Evolutionary conservation across 2,888 invertebrate genomes (phyloP), one percentile per base, ranked within the genome.

Genomic region (Heliconius hortense): DNA sequence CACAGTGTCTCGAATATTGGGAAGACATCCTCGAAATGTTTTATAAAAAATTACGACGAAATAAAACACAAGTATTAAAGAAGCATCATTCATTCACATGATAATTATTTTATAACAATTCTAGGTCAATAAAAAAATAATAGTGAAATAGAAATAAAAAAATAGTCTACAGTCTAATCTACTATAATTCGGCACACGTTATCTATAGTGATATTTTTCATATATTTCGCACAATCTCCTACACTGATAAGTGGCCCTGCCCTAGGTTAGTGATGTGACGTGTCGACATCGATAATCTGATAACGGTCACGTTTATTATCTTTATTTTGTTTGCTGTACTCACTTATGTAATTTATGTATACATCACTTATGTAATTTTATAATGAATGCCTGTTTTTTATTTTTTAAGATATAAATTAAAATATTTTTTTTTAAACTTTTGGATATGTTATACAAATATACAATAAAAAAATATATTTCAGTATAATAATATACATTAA

Each of bases 231-330:
- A 86, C 91, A 90, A 92, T 92, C 91, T 90, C 86, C 82, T 89
- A 88, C 87, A 80, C 85, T 82, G 91, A 91, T 93, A 93, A 89
- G 85, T 87, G 86, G 88, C 89, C 89, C 88, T 88, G 89, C 89
- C 89, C 89, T 90, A 90, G 88, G 85, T 85, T 88, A 90, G 90
- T 81, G 90, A 82, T 84, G 91, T 79, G 86, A 85, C 82, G 79
- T 73, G 74, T 76, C 78, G 74, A 72, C 80, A 79, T 80, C 81
- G 82, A 81, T 79, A 82, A 68, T 80, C 76, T 15, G 69, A 69
- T 69, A 69, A 69, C 56, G n/a, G n/a, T 69, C 69, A 69, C 69
- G 69, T 35, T 15, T 69, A 24, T 43, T 69, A 69, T 69, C 69
- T 69, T 7, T 13, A n/a, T 69, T 56, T 35, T 15, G 56, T 56